Base-by-base conservation (phyloP, 2,797 vertebrate species). In the Brachymystax lenok region DNA sequence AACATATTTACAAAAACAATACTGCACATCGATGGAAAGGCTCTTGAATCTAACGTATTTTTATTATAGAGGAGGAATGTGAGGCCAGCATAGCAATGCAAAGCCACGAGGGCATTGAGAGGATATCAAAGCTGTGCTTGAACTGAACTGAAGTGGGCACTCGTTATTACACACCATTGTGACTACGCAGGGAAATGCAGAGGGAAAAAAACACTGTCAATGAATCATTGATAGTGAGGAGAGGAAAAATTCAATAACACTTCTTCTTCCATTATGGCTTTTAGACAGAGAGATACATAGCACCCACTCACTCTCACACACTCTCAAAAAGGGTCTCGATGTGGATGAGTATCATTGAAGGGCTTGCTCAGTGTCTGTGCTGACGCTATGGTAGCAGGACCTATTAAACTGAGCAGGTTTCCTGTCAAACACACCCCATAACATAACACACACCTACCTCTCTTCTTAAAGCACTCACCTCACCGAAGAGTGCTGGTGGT, bases 341-440 rank as follows among this genome's bases (percentile, higher is more conserved):
- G 80, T 8, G 85, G 81, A 72, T 70, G 82, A 86, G 80, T 77
- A 84, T 85, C 80, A 63, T 21, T 40, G 59, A 81, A 85, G 79
- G 79, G 77, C 84, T 76, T 85, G 84, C 83, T 88, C 82, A 80
- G 80, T 40, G 78, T 76, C 21, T 56, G 78, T 12, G 71, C 61
- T 5, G 70, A 51, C n/a, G 19, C 40, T 61, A 74, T 76, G 50
- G 76, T 46, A 5, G 74, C n/a, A 40, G 61, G 76, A 71, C 68
- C 80, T 67, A 79, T 71, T 74, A 78, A 77, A n/a, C 74, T 2
- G 2, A 51, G 40, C 71, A 28, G 74, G 66, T 17, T 78, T 74
- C 75, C 74, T 17, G 68, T 71, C 66, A 51, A 64, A 83, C 83
- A 74, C 77, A 54, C 71, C 63, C 4, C 52, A 80, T 51, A 79